Base-by-base conservation (phyloP, 2,113 vertebrate genomes). In the Clupea harengus region DNA sequence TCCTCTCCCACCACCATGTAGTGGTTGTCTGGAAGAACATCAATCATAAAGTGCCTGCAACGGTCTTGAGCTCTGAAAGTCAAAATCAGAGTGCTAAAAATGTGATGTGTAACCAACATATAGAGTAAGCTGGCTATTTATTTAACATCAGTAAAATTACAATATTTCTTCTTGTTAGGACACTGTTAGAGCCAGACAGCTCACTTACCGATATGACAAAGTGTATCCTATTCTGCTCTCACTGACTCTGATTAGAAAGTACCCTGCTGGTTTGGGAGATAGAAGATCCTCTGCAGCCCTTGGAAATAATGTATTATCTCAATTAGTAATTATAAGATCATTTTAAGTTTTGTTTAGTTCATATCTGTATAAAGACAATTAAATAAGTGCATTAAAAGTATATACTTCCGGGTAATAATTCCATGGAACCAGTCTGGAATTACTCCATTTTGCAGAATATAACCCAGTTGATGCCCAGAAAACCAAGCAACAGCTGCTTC, bases 361-460 rank as follows among this genome's bases (percentile, higher is more conserved):
- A 44, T 25, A 28, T 67, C 20, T 18, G 32, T 13, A 17, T 1
- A 20, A 44, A 52, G 28, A 72, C 10, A 50, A 32, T 54, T 0
- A 81, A 81, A 81, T 8, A 32, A 6, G 18, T 17, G 10, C 20
- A 50, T 20, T 10, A 44, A 52, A 18, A 50, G 0, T 49, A 15
- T 94, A 93, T 93, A 97, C 96, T 95, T 95, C 92, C 96, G 95
- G 11, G 96, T 93, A 87, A 96, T 96, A 54, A 93, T 90, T 0
- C 96, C 95, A 0, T 97, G 96, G 89, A 97, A 97, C 96, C 96
- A 97, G 0, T 94, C 92, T 0, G 96, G 96, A 39, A 96, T 84
- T 0, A 89, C 5, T 0, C 93, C 93, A 0, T 92, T 91, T 57
- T 81, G 86, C 82, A 93, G 60, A 86, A 96, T 93, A 86, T 84